A percentile compares a stretch with the other conserved stretches of the same genome.
phyloP scores from a whole-genome alignment of 2,888 invertebrate species.

The Athrips mouffetella region DNA sequence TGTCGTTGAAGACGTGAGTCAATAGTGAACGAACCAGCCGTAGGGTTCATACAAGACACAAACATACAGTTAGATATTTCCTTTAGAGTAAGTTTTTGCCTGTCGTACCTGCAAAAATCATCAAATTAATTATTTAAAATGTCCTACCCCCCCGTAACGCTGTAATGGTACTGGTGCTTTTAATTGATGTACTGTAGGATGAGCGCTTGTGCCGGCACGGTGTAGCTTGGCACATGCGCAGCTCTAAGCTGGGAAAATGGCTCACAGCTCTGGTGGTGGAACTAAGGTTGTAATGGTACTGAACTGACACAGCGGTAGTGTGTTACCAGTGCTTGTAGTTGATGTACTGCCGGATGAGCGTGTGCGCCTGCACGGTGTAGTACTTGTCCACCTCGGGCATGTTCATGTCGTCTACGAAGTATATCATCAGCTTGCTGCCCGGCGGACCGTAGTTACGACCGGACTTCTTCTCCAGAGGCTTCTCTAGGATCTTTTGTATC shows the following conservation, averaged over 20 bases:
- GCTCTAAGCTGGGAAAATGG: too few species aligned
- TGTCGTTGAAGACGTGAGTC: constrained; percentile 93
- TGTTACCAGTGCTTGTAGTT: constrained; percentile 95
- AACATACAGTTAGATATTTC: constrained; percentile 97
- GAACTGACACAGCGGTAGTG: too few species aligned
- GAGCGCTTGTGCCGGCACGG: constrained; percentile 96
- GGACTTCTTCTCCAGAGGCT: constrained; percentile 96
- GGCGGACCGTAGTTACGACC: constrained; percentile 96
- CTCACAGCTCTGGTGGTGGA: too few species aligned
- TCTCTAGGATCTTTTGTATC: constrained; percentile 92
- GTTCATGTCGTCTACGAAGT: constrained; percentile 97
- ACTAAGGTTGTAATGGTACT: too few species aligned
- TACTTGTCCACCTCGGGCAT: constrained; percentile 98
- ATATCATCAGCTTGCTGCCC: constrained; percentile 94
- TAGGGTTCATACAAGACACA: constrained; percentile 97
- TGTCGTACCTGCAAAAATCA: constrained; percentile 83
- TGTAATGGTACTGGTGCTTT: constrained; percentile 94
- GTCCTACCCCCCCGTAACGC: too few species aligned
- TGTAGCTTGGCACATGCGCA: too few species aligned
- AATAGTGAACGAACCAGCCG: constrained; percentile 96
- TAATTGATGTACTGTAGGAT: constrained; percentile 96
- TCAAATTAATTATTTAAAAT: not conserved
- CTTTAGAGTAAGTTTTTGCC: constrained; percentile 89
- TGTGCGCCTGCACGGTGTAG: constrained; percentile 97
- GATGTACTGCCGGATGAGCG: constrained; percentile 93